These are phyloP conservation scores for Apodemia mormo DNA, from an alignment of 2,888 invertebrate genomes.

Conservation along the genomic window DNA sequence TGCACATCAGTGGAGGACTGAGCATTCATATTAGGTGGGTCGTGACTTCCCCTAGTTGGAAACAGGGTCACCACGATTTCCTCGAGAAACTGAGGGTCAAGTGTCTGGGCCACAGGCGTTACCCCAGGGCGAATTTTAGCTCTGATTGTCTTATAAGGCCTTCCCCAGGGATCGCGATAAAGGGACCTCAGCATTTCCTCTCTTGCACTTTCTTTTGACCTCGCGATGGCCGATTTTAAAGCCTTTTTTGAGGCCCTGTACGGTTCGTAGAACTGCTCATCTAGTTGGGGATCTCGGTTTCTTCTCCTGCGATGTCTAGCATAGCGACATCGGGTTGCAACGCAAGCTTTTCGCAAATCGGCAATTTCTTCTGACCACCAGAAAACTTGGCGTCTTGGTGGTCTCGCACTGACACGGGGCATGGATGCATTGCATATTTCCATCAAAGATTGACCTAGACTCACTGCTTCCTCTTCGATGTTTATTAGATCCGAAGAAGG, in stretches of 20 bases:
- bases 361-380: constrained; percentile 18
- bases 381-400: neutral
- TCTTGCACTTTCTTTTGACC: neutral
- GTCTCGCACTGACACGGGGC: neutral
- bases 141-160: constrained; percentile 22
- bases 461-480: too few relatives aligned
- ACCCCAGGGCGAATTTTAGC: constrained; percentile 20
- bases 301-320: neutral
- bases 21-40: neutral
- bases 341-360: neutral
- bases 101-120: constrained; percentile 21
- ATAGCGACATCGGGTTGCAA: neutral
- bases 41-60: neutral
- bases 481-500: neutral
- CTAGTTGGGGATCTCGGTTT: neutral
- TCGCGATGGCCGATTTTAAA: neutral
- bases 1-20: neutral
- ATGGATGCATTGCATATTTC: constrained; percentile 8
- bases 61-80: neutral
- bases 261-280: neutral
- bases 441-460: too few relatives aligned
- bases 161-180: constrained; percentile 23
- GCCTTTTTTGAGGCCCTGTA: neutral
- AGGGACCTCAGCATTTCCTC: neutral
- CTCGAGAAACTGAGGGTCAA: constrained; percentile 4